Evolutionary conservation across 1,140 invertebrate species (phyloP), one percentile per base, ranked within the genome.

Genomic region (Saccostrea glomerata): DNA sequence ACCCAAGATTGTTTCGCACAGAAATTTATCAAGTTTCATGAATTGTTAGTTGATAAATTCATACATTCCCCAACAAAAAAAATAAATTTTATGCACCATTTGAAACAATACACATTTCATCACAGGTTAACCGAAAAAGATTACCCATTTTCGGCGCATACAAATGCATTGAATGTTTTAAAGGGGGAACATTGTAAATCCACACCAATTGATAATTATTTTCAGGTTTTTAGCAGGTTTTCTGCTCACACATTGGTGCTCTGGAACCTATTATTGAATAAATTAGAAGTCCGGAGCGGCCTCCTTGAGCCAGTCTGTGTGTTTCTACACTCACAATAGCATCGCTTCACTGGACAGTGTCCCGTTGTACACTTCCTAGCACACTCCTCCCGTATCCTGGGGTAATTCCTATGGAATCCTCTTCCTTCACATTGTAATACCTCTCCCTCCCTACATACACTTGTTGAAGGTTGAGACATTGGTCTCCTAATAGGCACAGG

Each of bases 251-350:
- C 70, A 36, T 77, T 77, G 2, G 9, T 36, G 70, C 70, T 25
- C 12, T 30, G 70, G 25, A 30, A 25, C 70, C 23, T 77, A 25
- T 15, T 77, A 25, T 77, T 25, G 25, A 77, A 36, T 13, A 25
- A 13, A 30, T 77, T 77, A 15, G 70, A 77, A 30, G 70, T 30
- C 15, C 7, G 23, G 13, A 77, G 30, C 11, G 70, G 70, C 25
- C 70, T 77, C 4, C 70, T 77, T 36, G 70, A 77, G 13, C 70
- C 70, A 12, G 70, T 77, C 25, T 30, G 15, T 15, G 70, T 77
- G 70, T 77, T 25, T 30, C 5, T 77, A 77, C 70, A 77, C 70
- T 77, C 70, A 36, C 70, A 77, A 13, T 77, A 36, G 15, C 70
- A 77, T 0, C 70, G 70, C 70, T 77, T 77, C 23, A 12, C 70